Percentiles rank a stretch among this genome's conserved stretches.
Conservation (phyloP, 2,797 vertebrate species). For the Enteromius mattozi region DNA sequence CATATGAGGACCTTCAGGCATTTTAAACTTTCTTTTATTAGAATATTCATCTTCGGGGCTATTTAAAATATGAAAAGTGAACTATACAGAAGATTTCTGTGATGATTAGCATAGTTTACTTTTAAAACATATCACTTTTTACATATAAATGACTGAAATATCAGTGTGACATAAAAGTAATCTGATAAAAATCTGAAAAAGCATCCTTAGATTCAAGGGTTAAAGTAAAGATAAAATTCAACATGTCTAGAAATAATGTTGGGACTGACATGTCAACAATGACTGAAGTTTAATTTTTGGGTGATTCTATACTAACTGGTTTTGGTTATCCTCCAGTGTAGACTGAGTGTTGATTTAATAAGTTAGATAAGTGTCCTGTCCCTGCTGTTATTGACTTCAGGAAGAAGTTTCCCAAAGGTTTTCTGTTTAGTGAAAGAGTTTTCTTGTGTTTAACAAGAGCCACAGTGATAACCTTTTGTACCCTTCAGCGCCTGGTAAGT, state of each 20-base stretch:
- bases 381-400: neutral
- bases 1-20: neutral
- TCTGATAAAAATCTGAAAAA: neutral
- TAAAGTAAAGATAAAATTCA: neutral
- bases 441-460: slow-evolving; percentile 39
- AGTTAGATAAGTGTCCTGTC: neutral
- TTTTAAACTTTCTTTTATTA: neutral
- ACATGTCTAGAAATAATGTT: neutral
- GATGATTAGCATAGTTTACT: neutral
- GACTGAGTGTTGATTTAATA: neutral
- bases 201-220: neutral
- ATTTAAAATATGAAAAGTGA: neutral
- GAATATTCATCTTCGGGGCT: neutral
- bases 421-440: slow-evolving; percentile 46
- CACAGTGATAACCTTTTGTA: slow-evolving; percentile 55
- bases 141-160: neutral
- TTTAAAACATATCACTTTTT: neutral
- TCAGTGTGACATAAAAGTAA: neutral
- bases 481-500: slow-evolving; percentile 51
- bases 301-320: neutral
- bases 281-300: neutral
- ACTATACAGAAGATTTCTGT: neutral
- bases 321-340: neutral
- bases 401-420: slow-evolving; percentile 11
- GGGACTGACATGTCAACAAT: neutral